phyloP scores from a whole-genome alignment of 2,888 invertebrate genomes.

The Oscheius sp. region DNA sequence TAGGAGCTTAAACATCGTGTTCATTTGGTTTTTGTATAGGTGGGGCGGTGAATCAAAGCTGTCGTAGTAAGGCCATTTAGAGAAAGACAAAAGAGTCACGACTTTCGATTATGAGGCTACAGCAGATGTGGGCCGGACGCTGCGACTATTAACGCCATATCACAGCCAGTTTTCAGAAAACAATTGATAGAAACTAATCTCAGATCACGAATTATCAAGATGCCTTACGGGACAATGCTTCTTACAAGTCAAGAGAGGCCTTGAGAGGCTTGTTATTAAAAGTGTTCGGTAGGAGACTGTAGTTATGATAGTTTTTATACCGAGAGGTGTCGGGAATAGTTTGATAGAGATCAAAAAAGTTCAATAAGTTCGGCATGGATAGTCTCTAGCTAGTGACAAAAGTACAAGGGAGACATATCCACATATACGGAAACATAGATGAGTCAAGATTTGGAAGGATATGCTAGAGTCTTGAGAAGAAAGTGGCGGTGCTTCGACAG shows the following conservation, averaged over 20 bases:
- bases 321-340: neutral
- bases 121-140: constrained; percentile 1
- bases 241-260: too few species aligned
- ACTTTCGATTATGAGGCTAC: constrained; percentile 2
- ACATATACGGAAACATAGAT: neutral
- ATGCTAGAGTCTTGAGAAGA: too few species aligned
- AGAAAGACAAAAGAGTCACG: neutral
- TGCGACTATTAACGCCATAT: too few species aligned
- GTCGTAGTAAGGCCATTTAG: constrained; percentile 1
- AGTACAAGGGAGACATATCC: neutral
- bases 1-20: constrained; percentile 6
- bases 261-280: too few species aligned
- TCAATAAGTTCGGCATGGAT: neutral
- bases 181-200: too few species aligned
- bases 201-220: too few species aligned
- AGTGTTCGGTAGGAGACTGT: too few species aligned
- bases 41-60: constrained; percentile 4
- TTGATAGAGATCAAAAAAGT: neutral
- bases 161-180: too few species aligned
- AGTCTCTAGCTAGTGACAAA: neutral
- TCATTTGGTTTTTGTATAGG: constrained; percentile 2
- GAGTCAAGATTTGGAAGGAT: neutral
- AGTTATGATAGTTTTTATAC: too few species aligned
- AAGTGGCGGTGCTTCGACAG: too few species aligned
- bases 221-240: too few species aligned